These are phyloP conservation scores for Drosophila nigrodunni DNA, from an alignment of 1,140 invertebrate genomes.

Conservation along the genomic window DNA sequence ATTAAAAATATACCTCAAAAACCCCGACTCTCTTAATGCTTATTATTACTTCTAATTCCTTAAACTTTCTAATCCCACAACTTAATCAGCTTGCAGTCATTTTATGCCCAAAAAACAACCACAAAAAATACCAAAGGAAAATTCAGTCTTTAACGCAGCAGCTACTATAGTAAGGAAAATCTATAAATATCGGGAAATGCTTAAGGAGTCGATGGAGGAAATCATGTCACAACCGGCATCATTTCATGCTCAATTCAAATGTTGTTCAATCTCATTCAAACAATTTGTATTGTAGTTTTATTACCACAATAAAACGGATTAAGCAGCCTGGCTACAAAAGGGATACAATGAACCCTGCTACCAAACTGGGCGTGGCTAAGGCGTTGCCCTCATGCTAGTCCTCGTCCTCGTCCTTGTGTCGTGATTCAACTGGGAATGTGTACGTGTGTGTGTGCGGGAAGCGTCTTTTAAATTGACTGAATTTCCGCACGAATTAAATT, in stretches of 20 bases:
- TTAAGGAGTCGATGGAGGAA: slow-evolving; percentile 14
- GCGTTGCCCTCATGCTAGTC: slow-evolving; percentile 29
- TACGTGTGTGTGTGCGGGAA: slow-evolving; percentile 2
- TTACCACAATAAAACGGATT: slow-evolving; percentile 83
- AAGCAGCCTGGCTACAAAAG: slow-evolving; percentile 56
- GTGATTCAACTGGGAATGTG: slow-evolving; percentile 29
- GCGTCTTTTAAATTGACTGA: slow-evolving; percentile 79
- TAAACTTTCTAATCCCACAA: not conserved
- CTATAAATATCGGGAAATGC: slow-evolving; percentile 36
- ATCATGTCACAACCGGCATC: slow-evolving; percentile 45
- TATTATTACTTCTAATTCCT: not conserved
- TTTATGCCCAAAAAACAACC: slow-evolving; percentile 1
- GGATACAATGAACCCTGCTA: slow-evolving; percentile 65
- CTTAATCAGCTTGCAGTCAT: not conserved
- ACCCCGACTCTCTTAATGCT: not conserved
- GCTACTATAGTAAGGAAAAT: slow-evolving; percentile 21
- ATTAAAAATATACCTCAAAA: not conserved
- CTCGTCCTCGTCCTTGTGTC: slow-evolving; percentile 23
- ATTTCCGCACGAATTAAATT: slow-evolving; percentile 83
- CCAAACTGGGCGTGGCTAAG: slow-evolving; percentile 60
- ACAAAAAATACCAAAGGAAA: slow-evolving; percentile 4
- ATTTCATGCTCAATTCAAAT: slow-evolving; percentile 79
- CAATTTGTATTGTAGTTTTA: slow-evolving; percentile 84
- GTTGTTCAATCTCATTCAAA: slow-evolving; percentile 80
- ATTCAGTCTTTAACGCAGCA: not conserved